These are phyloP conservation scores for Dermolepida albohirtum DNA, from an alignment of 2,888 invertebrate species.

Conservation along the genomic window DNA sequence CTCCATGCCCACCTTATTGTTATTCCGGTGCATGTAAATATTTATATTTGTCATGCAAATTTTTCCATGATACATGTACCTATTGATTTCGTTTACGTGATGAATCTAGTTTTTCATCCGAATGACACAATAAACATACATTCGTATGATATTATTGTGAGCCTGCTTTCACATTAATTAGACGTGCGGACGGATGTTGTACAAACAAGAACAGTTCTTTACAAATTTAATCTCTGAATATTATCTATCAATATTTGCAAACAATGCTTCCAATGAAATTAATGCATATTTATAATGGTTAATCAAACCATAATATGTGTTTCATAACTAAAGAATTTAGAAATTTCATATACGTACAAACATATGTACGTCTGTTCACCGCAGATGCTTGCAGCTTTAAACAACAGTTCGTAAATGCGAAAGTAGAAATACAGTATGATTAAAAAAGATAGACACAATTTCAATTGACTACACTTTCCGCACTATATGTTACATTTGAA, in stretches of 20 bases:
- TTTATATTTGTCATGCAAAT: conserved; percentile 42
- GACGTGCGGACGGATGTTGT: conserved; percentile 29
- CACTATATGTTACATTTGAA: no score
- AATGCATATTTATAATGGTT: conserved; percentile 31
- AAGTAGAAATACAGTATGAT: no score
- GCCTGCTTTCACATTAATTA: conserved; percentile 28
- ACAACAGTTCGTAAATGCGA: no score
- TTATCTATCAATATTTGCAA: conserved; percentile 37
- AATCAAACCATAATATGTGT: conserved; percentile 25
- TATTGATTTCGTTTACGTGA: conserved; percentile 35
- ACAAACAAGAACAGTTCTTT: conserved; percentile 11
- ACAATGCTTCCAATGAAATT: conserved; percentile 27
- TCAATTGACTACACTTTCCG: no score
- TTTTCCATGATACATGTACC: conserved; percentile 32
- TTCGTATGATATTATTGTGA: conserved; percentile 1
- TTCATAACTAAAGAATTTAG: conserved; percentile 31
- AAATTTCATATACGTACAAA: no score
- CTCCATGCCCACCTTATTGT: conserved; percentile 25
- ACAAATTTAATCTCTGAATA: conserved; percentile 28
- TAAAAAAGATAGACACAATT: no score
- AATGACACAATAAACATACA: conserved; percentile 7
- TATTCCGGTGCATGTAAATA: conserved; percentile 43
- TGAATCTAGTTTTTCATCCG: conserved; percentile 31
- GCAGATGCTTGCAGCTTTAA: no score
- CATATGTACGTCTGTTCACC: no score